Percentiles rank a stretch among this genome's conserved stretches.
Evolutionary conservation across 2,797 vertebrate genomes (phyloP).

Genomic region (Eurystomus glaucurus): DNA sequence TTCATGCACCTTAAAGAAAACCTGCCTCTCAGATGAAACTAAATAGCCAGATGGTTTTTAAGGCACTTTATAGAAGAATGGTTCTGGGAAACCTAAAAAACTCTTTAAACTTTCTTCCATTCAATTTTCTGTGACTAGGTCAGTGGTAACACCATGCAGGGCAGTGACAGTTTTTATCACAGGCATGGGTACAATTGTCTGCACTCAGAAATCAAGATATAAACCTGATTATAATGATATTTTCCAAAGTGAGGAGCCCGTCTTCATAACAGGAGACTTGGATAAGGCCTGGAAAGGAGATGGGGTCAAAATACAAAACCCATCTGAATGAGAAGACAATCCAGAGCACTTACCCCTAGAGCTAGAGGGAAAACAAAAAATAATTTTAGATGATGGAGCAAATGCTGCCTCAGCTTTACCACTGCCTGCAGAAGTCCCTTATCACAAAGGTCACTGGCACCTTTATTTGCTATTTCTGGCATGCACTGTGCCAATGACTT

Average conservation of each 20-base stretch:
- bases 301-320: background rate
- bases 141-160: background rate
- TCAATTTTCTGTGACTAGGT: background rate
- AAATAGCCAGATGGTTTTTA: background rate
- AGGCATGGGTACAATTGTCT: background rate
- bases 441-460: background rate
- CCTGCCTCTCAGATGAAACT: background rate
- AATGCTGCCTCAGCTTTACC: background rate
- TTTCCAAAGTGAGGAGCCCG: background rate
- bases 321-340: background rate
- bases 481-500: background rate
- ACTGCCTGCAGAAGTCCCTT: background rate
- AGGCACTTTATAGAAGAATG: background rate
- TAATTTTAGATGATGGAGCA: background rate
- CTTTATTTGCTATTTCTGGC: slow-evolving; percentile 11
- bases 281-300: background rate
- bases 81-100: background rate
- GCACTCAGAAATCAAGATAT: background rate
- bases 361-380: background rate
- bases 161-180: background rate
- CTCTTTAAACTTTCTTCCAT: background rate
- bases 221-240: background rate
- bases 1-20: background rate
- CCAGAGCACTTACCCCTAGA: background rate
- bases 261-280: background rate